A percentile compares a stretch with the other conserved stretches of the same genome.
Conservation (phyloP, 2,797 vertebrate genomes). For the Tangara arthus region DNA sequence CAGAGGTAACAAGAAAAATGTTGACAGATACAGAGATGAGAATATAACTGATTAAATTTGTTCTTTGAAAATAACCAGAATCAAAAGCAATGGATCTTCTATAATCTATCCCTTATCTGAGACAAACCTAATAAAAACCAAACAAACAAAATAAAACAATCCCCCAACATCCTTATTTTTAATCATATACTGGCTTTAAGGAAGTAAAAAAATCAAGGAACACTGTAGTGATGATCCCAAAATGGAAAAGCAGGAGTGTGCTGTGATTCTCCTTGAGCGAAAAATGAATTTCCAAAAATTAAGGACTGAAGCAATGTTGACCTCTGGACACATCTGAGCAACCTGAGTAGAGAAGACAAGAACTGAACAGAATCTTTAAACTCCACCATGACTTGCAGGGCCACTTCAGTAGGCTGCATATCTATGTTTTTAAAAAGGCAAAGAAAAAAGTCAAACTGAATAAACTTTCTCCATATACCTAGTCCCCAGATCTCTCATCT, state of each 20-base stretch:
- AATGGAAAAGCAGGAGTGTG: neutral
- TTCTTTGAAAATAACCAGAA: neutral
- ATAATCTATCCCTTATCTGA: neutral
- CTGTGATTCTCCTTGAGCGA: neutral
- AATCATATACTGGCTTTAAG: neutral
- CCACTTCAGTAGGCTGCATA: neutral
- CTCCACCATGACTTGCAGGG: neutral
- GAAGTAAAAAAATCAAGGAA: neutral
- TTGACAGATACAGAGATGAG: neutral
- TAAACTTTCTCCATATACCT: neutral
- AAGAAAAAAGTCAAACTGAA: neutral
- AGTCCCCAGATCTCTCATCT: neutral
- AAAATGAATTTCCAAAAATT: neutral
- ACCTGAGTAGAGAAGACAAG: neutral
- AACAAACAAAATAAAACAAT: fast-evolving
- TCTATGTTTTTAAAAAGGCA: neutral
- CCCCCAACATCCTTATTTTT: neutral
- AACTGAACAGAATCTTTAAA: neutral
- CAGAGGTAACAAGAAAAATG: neutral
- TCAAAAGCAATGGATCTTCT: neutral
- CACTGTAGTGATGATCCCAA: neutral
- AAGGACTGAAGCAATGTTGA: neutral
- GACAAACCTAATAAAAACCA: neutral
- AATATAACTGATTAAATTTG: neutral
- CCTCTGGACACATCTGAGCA: neutral